phyloP scores from a whole-genome alignment of 2,797 vertebrate species.

The Anguilla marmorata region DNA sequence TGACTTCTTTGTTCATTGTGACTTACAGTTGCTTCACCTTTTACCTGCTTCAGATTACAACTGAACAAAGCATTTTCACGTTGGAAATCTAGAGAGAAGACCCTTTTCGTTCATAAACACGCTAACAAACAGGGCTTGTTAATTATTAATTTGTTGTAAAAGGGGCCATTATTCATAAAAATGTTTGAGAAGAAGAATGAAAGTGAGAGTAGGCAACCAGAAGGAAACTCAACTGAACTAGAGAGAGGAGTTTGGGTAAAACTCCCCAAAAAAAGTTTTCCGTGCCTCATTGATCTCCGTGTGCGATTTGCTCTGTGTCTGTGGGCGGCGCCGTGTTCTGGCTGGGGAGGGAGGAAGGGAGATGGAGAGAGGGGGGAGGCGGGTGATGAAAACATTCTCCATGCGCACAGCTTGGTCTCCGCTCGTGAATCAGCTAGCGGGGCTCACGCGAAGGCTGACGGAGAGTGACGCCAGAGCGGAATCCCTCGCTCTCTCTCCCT shows the following conservation, averaged over 20 bases:
- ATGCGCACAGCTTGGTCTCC: constrained; percentile 14
- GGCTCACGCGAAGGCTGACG: background rate
- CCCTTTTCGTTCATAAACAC: background rate
- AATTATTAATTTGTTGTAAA: background rate
- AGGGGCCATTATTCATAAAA: background rate
- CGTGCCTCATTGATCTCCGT: background rate
- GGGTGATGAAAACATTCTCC: background rate
- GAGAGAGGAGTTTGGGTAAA: background rate
- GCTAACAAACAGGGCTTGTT: background rate
- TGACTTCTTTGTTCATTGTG: background rate
- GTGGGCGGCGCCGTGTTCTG: constrained; percentile 29
- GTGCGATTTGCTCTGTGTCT: constrained; percentile 13
- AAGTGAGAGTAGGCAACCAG: background rate
- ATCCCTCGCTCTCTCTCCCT: constrained; percentile 28
- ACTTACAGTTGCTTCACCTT: background rate
- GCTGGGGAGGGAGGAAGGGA: constrained; percentile 31
- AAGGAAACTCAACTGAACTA: background rate
- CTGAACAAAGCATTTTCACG: background rate
- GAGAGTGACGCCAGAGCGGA: constrained; percentile 40
- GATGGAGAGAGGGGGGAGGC: constrained; percentile 35
- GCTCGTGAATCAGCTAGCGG: constrained; percentile 22
- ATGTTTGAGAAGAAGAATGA: background rate
- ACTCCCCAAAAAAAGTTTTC: background rate
- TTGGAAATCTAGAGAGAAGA: background rate
- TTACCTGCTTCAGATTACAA: background rate